These are phyloP conservation scores for Crossaster papposus DNA, from an alignment of 53 echinoderm and acorn worm genomes.

Conservation along the genomic window DNA sequence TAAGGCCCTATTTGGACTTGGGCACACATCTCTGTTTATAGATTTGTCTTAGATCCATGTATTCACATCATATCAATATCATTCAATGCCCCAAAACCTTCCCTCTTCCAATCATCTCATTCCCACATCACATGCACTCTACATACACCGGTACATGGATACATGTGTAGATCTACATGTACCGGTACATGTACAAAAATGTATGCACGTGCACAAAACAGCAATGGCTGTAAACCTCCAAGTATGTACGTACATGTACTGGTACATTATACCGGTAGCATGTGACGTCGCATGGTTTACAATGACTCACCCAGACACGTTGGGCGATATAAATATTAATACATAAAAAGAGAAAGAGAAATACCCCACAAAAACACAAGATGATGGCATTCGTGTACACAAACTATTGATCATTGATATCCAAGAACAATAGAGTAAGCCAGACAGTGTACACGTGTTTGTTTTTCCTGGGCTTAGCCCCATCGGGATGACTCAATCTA, in stretches of 20 bases:
- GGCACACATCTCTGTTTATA: not conserved
- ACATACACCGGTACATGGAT: too few species aligned
- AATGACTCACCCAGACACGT: constrained; percentile 48
- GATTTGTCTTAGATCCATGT: too few species aligned
- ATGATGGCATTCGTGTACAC: constrained; percentile 4
- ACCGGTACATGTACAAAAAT: not conserved
- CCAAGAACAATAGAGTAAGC: not conserved
- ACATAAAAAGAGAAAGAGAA: not conserved
- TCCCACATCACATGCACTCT: too few species aligned
- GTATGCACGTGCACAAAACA: not conserved
- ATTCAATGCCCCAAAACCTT: too few species aligned
- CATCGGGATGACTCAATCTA: constrained; percentile 33
- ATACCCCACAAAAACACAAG: not conserved
- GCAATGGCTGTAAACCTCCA: not conserved
- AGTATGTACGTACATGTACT: not conserved
- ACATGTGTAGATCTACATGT: too few species aligned
- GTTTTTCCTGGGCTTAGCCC: not conserved
- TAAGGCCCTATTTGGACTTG: not conserved
- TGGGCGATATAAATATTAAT: constrained; percentile 43
- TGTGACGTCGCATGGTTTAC: constrained; percentile 29
- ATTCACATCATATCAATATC: too few species aligned
- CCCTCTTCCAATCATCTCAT: too few species aligned
- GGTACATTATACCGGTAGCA: too few species aligned
- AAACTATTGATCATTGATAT: constrained; percentile 6
- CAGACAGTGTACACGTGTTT: not conserved